Base-by-base conservation (phyloP, 2,113 vertebrate genomes). In the Junco hyemalis region DNA sequence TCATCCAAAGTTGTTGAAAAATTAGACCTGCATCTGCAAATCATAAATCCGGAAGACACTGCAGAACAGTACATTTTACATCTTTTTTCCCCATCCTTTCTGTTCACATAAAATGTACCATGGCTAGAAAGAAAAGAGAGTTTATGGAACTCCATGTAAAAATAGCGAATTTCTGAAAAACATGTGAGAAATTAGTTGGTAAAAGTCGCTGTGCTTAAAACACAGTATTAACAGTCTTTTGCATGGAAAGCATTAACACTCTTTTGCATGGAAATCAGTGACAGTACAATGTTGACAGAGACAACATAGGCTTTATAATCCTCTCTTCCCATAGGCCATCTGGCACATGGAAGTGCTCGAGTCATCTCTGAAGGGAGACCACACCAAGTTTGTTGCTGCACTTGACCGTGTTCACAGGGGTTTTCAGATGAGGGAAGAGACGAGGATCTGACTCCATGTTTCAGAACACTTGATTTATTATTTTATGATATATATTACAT, bases 1-100 rank as follows among this genome's bases (percentile, higher is more conserved):
- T 60, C 56, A 93, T 89, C 66, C n/a, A 76, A 78, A 92, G 51
- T 42, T 78, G 8, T 24, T 92, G 42, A 94, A 71, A 11, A 89
- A 86, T 95, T 54, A 90, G 59, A 56, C 59, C 31, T 86, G 9
- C 31, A 50, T 51, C 45, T 81, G 6, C 74, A 48, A 59, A 20
- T 10, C 16, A n/a, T 51, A 95, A 88, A 73, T 91, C 93, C 60
- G 78, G 63, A 66, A 83, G 81, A 36, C 17, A 22, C 11, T 48
- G 12, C 9, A 95, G 57, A 96, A 76, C 35, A 84, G 29, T n/a
- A 86, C 6, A 51, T 42, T 63, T 31, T 66, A n/a, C 16, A 33
- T 22, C 72, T 88, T 78, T 80, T 69, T 1, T 5, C 4, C 3
- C 40, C 40, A 31, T 54, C 5, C 6, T 78, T 69, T 84, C 17